phyloP scores from a whole-genome alignment of 2,888 invertebrate species.

The Strigamia crassipes region DNA sequence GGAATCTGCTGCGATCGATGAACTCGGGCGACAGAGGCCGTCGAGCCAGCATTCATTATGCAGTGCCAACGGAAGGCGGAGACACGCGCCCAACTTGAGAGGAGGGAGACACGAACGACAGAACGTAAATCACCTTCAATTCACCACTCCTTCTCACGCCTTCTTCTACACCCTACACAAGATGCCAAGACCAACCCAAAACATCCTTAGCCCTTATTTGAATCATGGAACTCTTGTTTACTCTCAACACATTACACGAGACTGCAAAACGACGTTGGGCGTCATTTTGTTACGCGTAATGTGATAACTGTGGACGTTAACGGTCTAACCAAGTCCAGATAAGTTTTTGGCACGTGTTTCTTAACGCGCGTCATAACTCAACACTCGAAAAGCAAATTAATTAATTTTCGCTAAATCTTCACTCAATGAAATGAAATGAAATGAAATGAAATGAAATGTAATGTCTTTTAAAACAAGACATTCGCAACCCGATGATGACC shows the following conservation, averaged over 20 bases:
- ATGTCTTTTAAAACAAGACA: too few relatives aligned
- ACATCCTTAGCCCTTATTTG: neutral
- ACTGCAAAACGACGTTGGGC: neutral
- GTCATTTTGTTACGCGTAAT: neutral
- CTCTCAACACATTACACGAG: neutral
- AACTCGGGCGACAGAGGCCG: constrained; percentile 2
- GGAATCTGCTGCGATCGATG: neutral
- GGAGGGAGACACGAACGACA: neutral
- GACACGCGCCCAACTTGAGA: constrained; percentile 6
- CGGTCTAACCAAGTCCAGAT: too few relatives aligned
- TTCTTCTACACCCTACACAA: neutral
- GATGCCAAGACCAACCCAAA: neutral
- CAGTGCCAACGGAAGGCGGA: constrained; percentile 17
- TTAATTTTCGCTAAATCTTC: too few relatives aligned
- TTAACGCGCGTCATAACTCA: too few relatives aligned
- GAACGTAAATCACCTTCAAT: neutral
- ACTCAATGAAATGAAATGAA: too few relatives aligned
- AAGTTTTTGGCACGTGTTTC: too few relatives aligned
- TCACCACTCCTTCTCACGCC: neutral
- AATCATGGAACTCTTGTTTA: constrained; percentile 3
- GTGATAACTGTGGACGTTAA: neutral
- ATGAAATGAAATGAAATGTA: too few relatives aligned
- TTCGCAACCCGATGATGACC: too few relatives aligned
- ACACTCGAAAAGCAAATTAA: too few relatives aligned
- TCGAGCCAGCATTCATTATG: constrained; percentile 10